Evolutionary conservation across 1,140 invertebrate species (phyloP).

Genomic region (Zaprionus davidi): DNA sequence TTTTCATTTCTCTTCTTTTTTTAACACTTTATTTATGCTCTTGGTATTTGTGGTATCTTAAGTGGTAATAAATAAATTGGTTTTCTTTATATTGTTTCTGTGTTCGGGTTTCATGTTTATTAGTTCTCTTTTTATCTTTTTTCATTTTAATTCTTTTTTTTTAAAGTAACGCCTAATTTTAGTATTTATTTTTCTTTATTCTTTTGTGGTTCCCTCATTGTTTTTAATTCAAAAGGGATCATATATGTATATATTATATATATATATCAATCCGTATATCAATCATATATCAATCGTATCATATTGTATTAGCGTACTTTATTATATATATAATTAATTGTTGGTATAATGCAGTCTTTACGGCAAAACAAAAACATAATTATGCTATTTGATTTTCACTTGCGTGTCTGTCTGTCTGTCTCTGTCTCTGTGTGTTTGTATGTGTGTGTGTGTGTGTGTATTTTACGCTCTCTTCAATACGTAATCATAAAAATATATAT

Average conservation of each 20-base stretch:
- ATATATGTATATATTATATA: constrained; percentile 50
- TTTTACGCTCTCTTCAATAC: constrained; percentile 16
- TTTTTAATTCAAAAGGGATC: constrained; percentile 25
- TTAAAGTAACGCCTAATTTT: constrained; percentile 38
- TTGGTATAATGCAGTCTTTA: constrained; percentile 84
- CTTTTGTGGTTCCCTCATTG: constrained; percentile 37
- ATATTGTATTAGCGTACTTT: constrained; percentile 7
- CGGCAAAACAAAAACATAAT: constrained; percentile 83
- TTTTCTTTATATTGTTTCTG: constrained; percentile 21
- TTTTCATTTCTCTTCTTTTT: constrained; percentile 12
- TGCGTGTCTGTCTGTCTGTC: constrained; percentile 24
- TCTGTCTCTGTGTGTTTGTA: constrained; percentile 14
- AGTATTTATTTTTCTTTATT: constrained; percentile 22
- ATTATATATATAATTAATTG: constrained; percentile 77
- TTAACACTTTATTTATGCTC: constrained; percentile 17
- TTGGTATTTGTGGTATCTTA: constrained; percentile 45
- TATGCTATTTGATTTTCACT: constrained; percentile 77
- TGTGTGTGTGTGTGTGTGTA: constrained; percentile 21
- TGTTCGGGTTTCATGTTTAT: constrained; percentile 1
- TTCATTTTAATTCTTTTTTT: constrained; percentile 22
- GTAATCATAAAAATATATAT: constrained; percentile 13
- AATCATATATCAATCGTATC: constrained; percentile 32
- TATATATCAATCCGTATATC: constrained; percentile 29
- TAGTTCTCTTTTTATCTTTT: constrained; percentile 23
- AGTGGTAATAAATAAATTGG: constrained; percentile 65